Conservation (phyloP, 2,888 invertebrate genomes). For the Pollenia amentaria region DNA sequence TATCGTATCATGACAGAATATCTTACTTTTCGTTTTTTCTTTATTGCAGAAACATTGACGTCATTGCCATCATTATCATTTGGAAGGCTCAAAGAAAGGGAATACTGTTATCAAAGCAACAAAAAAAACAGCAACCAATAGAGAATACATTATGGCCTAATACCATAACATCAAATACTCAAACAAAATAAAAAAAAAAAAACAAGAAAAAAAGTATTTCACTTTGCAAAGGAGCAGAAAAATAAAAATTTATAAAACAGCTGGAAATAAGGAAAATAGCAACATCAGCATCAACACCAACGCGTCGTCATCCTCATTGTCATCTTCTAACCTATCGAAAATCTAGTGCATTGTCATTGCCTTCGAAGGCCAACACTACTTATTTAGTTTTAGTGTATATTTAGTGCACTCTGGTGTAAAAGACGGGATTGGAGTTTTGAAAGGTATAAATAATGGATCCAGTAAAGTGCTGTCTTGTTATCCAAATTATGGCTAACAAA, state of each 20-base stretch:
- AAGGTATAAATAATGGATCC: too few relatives aligned
- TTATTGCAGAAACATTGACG: constrained; percentile 40
- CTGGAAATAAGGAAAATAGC: constrained; percentile 1
- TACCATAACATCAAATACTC: constrained; percentile 16
- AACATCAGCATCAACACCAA: constrained; percentile 35
- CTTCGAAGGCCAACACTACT: constrained; percentile 47
- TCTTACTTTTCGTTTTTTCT: constrained; percentile 22
- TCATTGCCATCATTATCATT: constrained; percentile 14
- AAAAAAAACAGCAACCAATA: constrained; percentile 11
- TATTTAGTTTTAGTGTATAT: not conserved
- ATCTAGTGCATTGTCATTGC: constrained; percentile 57
- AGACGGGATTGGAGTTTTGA: too few relatives aligned
- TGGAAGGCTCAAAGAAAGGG: not conserved
- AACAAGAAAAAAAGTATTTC: not conserved
- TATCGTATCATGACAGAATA: constrained; percentile 23
- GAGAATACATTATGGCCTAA: constrained; percentile 23
- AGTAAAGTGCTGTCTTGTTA: too few relatives aligned
- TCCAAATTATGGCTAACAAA: too few relatives aligned
- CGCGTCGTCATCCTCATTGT: constrained; percentile 42
- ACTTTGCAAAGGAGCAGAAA: constrained; percentile 1
- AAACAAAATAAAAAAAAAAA: not conserved
- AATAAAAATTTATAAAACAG: not conserved
- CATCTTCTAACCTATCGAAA: constrained; percentile 52
- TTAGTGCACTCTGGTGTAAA: not conserved
- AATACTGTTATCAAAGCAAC: constrained; percentile 25